These are phyloP conservation scores for Aproaerema taeniolella DNA, from an alignment of 2,888 invertebrate genomes.

Conservation along the genomic window DNA sequence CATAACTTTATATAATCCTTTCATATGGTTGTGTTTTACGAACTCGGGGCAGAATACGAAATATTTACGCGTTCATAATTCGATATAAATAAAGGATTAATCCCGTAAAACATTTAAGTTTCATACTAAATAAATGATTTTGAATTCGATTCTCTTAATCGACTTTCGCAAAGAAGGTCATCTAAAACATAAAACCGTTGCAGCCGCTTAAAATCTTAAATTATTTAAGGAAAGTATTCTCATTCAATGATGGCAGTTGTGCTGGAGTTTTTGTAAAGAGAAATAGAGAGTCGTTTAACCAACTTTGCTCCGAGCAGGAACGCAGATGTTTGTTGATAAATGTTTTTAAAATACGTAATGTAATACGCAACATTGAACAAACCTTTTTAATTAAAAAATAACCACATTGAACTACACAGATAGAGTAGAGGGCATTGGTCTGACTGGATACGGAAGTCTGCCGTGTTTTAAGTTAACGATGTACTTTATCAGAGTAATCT, in stretches of 20 bases:
- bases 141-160: too few species aligned
- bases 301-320: constrained; percentile 52
- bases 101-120: too few species aligned
- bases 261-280: constrained; percentile 49
- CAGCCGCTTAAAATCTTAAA: constrained; percentile 13
- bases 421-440: neutral
- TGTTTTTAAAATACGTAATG: constrained; percentile 38
- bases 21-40: too few species aligned
- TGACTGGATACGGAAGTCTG: neutral
- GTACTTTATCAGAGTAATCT: neutral
- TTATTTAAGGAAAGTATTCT: constrained; percentile 36
- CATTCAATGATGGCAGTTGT: constrained; percentile 37
- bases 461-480: too few species aligned
- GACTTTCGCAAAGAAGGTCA: constrained; percentile 2
- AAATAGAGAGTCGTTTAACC: constrained; percentile 51
- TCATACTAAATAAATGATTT: too few species aligned
- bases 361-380: too few species aligned
- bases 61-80: too few species aligned
- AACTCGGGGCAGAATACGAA: too few species aligned
- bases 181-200: constrained; percentile 7
- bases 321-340: constrained; percentile 68
- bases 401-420: neutral
- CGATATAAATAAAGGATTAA: too few species aligned
- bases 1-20: too few species aligned
- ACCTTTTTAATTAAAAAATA: constrained; percentile 21